phyloP scores from a whole-genome alignment of 2,113 vertebrate genomes.

The Marcusenius ussheri region DNA sequence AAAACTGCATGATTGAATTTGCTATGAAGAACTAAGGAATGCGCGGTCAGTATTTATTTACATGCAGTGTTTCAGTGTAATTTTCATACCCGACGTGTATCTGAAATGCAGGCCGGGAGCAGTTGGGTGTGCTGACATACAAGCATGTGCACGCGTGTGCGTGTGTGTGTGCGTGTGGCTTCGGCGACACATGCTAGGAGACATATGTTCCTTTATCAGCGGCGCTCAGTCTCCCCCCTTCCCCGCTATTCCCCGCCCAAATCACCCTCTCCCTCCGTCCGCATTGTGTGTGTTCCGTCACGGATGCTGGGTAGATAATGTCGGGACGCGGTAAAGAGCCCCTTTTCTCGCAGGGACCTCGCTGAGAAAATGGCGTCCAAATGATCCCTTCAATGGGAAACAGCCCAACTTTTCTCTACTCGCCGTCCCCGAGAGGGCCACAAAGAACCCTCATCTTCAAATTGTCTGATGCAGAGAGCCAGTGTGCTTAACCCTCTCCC shows the following conservation, averaged over 20 bases:
- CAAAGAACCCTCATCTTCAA: constrained; percentile 29
- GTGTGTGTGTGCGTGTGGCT: not conserved
- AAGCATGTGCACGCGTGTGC: constrained; percentile 17
- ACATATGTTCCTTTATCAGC: not conserved
- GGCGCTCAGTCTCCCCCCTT: not conserved
- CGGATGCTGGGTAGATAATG: constrained; percentile 23
- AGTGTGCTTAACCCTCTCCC: not conserved
- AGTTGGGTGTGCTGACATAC: constrained; percentile 9
- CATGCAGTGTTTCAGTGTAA: constrained; percentile 37
- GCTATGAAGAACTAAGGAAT: not conserved
- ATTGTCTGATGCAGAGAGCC: constrained; percentile 14
- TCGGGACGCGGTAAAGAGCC: constrained; percentile 44
- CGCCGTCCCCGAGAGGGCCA: constrained; percentile 29
- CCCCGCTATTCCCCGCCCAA: not conserved
- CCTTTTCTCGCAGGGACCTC: constrained; percentile 49
- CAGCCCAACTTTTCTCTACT: not conserved
- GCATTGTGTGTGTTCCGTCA: constrained; percentile 18
- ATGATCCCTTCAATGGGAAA: constrained; percentile 46
- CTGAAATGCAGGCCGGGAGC: constrained; percentile 15
- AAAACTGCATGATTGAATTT: not conserved
- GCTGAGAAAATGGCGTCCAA: constrained; percentile 61
- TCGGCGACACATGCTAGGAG: not conserved
- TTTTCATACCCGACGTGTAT: constrained; percentile 40
- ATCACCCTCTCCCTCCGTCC: not conserved
- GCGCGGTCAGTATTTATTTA: not conserved